A percentile compares a stretch with the other conserved stretches of the same genome.
These are phyloP conservation scores for Ancistrus triradiatus DNA, from an alignment of 2,113 vertebrate species.

Conservation along the genomic window DNA sequence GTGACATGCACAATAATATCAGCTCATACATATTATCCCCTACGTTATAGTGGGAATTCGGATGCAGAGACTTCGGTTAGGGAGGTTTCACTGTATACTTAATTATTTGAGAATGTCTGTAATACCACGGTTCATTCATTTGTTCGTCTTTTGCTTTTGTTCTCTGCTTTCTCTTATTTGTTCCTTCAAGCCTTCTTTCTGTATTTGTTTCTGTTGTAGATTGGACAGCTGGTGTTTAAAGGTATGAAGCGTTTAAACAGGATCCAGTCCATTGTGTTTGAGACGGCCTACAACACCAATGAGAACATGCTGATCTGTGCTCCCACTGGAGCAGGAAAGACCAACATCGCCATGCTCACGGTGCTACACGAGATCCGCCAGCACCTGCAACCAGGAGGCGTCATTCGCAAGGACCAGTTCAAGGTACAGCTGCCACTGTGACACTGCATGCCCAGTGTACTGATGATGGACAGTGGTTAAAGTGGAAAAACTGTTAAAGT, in stretches of 20 bases:
- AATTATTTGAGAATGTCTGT: no score
- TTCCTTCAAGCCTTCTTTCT: background rate
- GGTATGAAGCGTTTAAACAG: conserved; percentile 89
- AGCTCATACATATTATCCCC: no score
- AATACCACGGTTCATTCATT: no score
- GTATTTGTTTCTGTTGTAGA: conserved; percentile 58
- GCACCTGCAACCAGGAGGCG: conserved; percentile 82
- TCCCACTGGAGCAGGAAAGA: conserved; percentile 95
- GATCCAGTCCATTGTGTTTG: conserved; percentile 95
- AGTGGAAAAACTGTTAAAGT: conserved; percentile 80
- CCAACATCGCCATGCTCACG: conserved; percentile 96
- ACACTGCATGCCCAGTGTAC: conserved; percentile 46
- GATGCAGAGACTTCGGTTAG: no score
- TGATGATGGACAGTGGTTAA: conserved; percentile 73
- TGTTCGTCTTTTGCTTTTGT: background rate
- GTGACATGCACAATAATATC: no score
- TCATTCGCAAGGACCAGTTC: conserved; percentile 96
- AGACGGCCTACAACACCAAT: conserved; percentile 96
- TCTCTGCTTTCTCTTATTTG: background rate
- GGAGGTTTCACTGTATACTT: no score
- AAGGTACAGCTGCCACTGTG: conserved; percentile 71
- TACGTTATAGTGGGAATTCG: no score
- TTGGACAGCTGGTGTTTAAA: conserved; percentile 93
- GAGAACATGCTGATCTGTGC: conserved; percentile 96
- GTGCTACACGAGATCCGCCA: conserved; percentile 93